These are phyloP conservation scores for Hyles euphorbiae DNA, from an alignment of 1,140 invertebrate genomes.

Conservation along the genomic window DNA sequence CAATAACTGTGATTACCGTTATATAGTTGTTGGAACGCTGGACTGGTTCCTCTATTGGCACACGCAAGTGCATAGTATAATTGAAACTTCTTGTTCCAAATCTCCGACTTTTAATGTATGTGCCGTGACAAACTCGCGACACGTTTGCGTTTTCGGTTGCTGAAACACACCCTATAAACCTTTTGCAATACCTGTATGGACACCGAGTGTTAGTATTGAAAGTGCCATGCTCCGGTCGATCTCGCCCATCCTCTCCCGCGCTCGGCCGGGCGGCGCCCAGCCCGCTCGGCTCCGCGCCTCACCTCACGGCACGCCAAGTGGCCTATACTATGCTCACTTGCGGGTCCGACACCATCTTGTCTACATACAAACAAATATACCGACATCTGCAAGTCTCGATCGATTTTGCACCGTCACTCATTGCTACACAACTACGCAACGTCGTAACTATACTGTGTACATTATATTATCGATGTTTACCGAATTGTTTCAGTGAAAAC, in stretches of 20 bases:
- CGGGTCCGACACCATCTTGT: slow-evolving; percentile 40
- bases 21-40: slow-evolving; percentile 56
- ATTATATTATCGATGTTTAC: slow-evolving; percentile 26
- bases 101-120: slow-evolving; percentile 71
- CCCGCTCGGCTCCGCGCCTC: slow-evolving; percentile 4
- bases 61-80: slow-evolving; percentile 71
- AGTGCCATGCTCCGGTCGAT: slow-evolving; percentile 72
- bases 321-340: slow-evolving; percentile 48
- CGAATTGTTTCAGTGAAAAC: slow-evolving; percentile 15
- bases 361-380: slow-evolving; percentile 31
- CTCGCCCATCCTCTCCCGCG: slow-evolving; percentile 49
- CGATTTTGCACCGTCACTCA: slow-evolving; percentile 76
- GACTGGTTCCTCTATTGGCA: slow-evolving; percentile 68
- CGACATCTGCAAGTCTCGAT: slow-evolving; percentile 57
- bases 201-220: slow-evolving; percentile 57
- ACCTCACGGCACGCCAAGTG: slow-evolving; percentile 36
- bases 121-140: slow-evolving; percentile 62
- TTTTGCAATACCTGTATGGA: slow-evolving; percentile 55
- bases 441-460: slow-evolving; percentile 37
- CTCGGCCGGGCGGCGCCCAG: slow-evolving; percentile 28
- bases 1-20: slow-evolving; percentile 50
- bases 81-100: slow-evolving; percentile 75
- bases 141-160: slow-evolving; percentile 68
- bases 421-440: slow-evolving; percentile 50
- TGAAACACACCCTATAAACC: slow-evolving; percentile 54